A percentile compares a stretch with the other conserved stretches of the same genome.
Conservation (phyloP, 2,888 invertebrate genomes). For the Mycalesis mineus region DNA sequence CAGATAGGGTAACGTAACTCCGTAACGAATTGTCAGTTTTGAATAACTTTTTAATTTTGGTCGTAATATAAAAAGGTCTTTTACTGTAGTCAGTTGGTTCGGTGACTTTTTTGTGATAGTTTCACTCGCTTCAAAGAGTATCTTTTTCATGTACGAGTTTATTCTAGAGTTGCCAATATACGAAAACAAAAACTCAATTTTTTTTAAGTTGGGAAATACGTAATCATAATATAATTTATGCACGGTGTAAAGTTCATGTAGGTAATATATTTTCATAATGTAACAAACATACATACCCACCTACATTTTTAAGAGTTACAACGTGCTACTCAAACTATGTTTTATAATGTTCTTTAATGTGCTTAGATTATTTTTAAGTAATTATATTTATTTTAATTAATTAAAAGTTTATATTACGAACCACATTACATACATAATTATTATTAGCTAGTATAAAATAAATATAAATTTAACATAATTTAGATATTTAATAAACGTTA, state of each 20-base stretch:
- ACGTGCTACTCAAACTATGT: too few relatives aligned
- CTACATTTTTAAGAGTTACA: too few relatives aligned
- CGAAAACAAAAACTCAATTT: constrained; percentile 3
- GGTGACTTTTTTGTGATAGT: constrained; percentile 23
- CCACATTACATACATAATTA: too few relatives aligned
- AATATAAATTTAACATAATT: too few relatives aligned
- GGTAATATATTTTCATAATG: not conserved
- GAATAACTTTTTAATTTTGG: constrained; percentile 5
- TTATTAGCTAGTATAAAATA: too few relatives aligned
- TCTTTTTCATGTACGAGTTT: constrained; percentile 46
- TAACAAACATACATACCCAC: too few relatives aligned
- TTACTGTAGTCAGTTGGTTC: constrained; percentile 17
- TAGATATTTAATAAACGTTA: too few relatives aligned
- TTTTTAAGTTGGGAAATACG: not conserved
- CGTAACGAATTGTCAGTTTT: constrained; percentile 18
- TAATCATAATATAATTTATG: not conserved
- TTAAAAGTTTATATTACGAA: too few relatives aligned
- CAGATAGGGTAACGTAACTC: constrained; percentile 9
- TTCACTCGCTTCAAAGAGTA: constrained; percentile 52
- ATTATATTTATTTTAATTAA: too few relatives aligned
- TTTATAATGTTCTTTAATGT: too few relatives aligned
- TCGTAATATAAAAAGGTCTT: constrained; percentile 11
- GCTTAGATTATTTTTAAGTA: too few relatives aligned
- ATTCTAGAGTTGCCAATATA: constrained; percentile 25
- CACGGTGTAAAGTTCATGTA: not conserved